Base-by-base conservation (phyloP, 2,797 vertebrate genomes). In the Saxicola maurus region DNA sequence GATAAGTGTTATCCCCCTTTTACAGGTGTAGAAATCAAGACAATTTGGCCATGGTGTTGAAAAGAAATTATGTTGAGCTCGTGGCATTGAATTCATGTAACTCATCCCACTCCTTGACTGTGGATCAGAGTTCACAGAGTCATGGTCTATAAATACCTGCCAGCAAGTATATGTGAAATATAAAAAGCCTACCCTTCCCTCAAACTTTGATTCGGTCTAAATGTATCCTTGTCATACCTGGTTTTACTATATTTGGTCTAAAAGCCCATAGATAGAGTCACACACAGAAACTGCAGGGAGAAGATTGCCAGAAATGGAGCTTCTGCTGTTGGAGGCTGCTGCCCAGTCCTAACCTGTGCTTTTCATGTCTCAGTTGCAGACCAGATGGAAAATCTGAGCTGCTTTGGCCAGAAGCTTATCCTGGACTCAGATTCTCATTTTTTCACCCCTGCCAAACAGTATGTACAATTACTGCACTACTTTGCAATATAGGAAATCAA, bases 91-190 rank as follows among this genome's bases (percentile, higher is more conserved):
- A 83, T 79, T 75, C 17, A 40, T 92, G 92, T 81, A 93, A 92
- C 82, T 81, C 86, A 93, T 73, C 87, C 87, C 74, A 46, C 64
- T 60, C 79, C 76, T 91, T 67, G 74, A 67, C 42, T 89, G 67
- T 73, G 80, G 85, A 91, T 91, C 79, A 92, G 64, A 86, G 69
- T 64, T 69, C 52, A 28, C 42, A 13, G 13, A 55, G 62, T 86
- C 84, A 73, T 55, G 57, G 25, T 82, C 88, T 87, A 78, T 91
- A 93, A 93, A 93, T 91, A 90, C 17, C 88, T 77, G 33, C 55
- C 42, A 53, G 71, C 59, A 64, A 74, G 25, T 80, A 25, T 42
- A 46, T 30, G 55, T 73, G 43, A 31, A 48, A 57, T 30, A 27
- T 19, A 48, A 64, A 89, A 86, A 45, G 6, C 19, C 30, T 49